These are phyloP conservation scores for Cassiopea andromeda DNA, from an alignment of 30 jellyfish, hydroid and myxozoan genomes.

Conservation along the genomic window DNA sequence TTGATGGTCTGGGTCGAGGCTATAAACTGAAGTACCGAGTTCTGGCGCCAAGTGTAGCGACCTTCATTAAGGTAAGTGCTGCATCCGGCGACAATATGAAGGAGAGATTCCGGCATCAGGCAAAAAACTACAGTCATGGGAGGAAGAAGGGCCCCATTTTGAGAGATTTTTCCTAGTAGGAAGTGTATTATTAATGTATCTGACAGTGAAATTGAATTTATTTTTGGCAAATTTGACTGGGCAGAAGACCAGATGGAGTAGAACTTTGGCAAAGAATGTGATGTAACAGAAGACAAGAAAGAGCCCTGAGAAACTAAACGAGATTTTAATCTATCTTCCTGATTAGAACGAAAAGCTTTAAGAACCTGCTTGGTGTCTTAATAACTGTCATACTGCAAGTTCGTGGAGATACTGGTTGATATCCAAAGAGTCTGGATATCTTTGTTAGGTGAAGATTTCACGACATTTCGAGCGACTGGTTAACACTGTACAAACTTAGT, in stretches of 20 bases:
- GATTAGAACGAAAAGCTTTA: constrained; percentile 8
- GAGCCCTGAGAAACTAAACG: constrained; percentile 3
- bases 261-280: neutral
- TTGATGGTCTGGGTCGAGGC: neutral
- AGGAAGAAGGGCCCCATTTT: neutral
- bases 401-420: constrained; percentile 18
- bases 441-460: constrained; percentile 12
- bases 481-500: constrained; percentile 21
- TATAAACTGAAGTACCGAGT: neutral
- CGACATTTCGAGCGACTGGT: neutral
- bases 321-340: constrained; percentile 10
- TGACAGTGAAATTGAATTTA: constrained; percentile 7
- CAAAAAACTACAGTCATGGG: constrained; percentile 19
- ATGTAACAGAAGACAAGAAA: neutral
- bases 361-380: constrained; percentile 18
- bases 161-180: constrained; percentile 23
- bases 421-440: constrained; percentile 15
- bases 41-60: constrained; percentile 4
- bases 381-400: constrained; percentile 30
- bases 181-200: constrained; percentile 25
- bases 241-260: constrained; percentile 7
- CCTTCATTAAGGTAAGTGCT: neutral
- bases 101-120: constrained; percentile 39
- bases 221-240: constrained; percentile 12
- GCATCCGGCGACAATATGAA: constrained; percentile 26